phyloP scores from a whole-genome alignment of 1,140 invertebrate species.

The Eciton burchellii region DNA sequence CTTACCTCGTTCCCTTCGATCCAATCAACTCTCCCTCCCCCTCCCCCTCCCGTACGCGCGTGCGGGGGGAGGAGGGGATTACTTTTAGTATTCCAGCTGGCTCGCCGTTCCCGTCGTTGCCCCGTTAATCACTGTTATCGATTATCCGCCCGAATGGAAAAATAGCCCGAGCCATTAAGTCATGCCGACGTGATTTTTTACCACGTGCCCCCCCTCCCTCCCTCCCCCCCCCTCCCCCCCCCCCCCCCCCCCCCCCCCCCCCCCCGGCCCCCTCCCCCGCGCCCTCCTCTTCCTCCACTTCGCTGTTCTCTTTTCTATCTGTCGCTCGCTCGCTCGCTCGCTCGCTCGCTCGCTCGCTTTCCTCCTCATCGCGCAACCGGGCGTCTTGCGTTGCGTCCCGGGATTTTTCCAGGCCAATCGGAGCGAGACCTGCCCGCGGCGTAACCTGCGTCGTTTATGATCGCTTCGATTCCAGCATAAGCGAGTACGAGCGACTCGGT shows the following conservation, averaged over 20 bases:
- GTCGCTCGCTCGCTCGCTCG: no score
- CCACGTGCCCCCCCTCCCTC: conserved; percentile 1
- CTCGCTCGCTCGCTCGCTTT: no score
- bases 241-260: no score
- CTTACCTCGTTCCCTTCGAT: conserved; percentile 40
- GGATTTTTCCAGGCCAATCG: conserved; percentile 44
- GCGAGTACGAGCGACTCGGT: conserved; percentile 60
- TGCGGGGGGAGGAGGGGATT: no score
- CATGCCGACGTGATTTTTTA: conserved; percentile 51
- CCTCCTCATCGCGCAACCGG: conserved; percentile 18
- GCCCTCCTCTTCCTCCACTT: no score
- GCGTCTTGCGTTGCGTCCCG: conserved; percentile 20
- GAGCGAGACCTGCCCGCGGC: conserved; percentile 63
- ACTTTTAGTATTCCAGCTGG: conserved; percentile 59
- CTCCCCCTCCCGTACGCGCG: background rate
- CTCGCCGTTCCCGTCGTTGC: conserved; percentile 51
- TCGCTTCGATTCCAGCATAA: conserved; percentile 67
- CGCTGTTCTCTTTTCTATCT: no score
- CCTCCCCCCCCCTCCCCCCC: background rate
- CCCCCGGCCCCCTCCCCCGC: no score
- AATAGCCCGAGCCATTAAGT: conserved; percentile 58
- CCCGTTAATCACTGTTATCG: conserved; percentile 62
- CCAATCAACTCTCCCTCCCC: conserved; percentile 28
- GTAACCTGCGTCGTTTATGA: conserved; percentile 68
- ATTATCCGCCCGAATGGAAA: conserved; percentile 56